Base-by-base conservation (phyloP, 2,888 invertebrate species). In the Julus scandinavius region DNA sequence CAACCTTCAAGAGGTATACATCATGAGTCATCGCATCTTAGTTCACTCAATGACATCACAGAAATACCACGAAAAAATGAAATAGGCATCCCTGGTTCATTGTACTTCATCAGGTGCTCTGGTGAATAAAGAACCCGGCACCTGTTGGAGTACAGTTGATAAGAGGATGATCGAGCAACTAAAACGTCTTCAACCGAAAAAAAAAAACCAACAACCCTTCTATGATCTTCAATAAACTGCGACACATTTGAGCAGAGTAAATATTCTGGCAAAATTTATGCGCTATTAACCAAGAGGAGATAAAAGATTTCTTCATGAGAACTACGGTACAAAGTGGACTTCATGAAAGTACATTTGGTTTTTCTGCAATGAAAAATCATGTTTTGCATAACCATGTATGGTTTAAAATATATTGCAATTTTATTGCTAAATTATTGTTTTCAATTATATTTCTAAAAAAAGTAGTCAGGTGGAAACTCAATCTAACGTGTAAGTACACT, bases 21-120 rank as follows among this genome's bases (percentile, higher is more conserved):
- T 13, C 38, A 80, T 38, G 80, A 80, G 80, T 80, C 80, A 80
- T 38, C 13, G 80, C 13, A 80, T 20, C 63, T 72, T 72, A 20
- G 7, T 20, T 72, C 1, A 6, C 17, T 2, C 29, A 6, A 72
- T 86, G 63, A 87, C 87, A 17, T 49, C 85, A 86, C 49, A 29
- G 50, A 50, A 49, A 49, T 84, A 40, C 50, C 38, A 38, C 40
- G 40, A 63, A 17, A 86, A n/a, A 15, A 63, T n/a, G 29, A 72
- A 50, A 88, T 45, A 58, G 89, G 89, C 90, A 90, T 90, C 91
- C 91, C 96, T 96, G 96, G 97, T 96, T 96, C 96, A 97, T 97
- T 97, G 97, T 97, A 97, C 97, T 97, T 97, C 97, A 97, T 97
- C 97, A 97, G 97, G 97, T 97, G 97, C 97, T 97, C 97, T 97